phyloP scores from a whole-genome alignment of 2,797 vertebrate species.

The Brachymystax lenok region DNA sequence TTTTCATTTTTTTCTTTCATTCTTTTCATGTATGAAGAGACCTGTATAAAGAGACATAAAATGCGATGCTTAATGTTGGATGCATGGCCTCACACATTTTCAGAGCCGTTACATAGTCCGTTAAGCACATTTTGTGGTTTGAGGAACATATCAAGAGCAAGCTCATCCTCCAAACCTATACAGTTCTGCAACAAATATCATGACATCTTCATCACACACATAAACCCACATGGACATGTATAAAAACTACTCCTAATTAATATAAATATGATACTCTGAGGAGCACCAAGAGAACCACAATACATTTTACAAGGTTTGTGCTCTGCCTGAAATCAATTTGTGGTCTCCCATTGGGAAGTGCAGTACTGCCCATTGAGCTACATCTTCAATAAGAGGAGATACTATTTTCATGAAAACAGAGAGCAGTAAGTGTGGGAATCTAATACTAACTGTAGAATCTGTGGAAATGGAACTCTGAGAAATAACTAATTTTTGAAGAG shows the following conservation, averaged over 20 bases:
- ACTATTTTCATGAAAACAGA: neutral
- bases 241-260: conserved; percentile 50
- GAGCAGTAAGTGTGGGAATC: neutral
- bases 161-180: neutral
- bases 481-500: no score
- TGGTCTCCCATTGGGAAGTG: conserved; percentile 11
- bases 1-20: conserved; percentile 22
- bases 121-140: no score
- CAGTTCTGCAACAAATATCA: conserved; percentile 4
- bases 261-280: conserved; percentile 39
- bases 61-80: neutral
- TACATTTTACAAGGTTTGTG: conserved; percentile 40
- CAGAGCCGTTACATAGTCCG: neutral
- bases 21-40: neutral
- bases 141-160: neutral
- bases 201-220: conserved; percentile 50
- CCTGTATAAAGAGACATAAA: neutral
- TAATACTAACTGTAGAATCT: no score
- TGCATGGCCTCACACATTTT: neutral
- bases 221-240: conserved; percentile 26
- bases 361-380: conserved; percentile 36
- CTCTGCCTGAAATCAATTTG: conserved; percentile 45
- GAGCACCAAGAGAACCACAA: conserved; percentile 27
- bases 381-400: conserved; percentile 46
- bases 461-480: no score